A percentile compares a stretch with the other conserved stretches of the same genome.
Evolutionary conservation across 1,140 invertebrate species (phyloP).

Genomic region (Brachionus plicatilis): DNA sequence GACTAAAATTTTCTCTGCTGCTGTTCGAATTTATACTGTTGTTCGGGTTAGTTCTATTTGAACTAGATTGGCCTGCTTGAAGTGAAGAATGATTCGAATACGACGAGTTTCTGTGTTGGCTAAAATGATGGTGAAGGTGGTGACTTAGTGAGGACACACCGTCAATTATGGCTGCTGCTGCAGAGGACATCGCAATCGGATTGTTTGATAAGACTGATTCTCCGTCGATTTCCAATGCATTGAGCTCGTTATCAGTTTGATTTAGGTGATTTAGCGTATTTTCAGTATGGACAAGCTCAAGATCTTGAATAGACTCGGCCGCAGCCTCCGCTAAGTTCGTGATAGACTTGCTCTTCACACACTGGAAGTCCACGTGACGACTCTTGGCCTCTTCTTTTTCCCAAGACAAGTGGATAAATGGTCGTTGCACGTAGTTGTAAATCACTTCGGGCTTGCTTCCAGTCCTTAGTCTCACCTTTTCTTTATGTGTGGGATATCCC

Average conservation of each 20-base stretch:
- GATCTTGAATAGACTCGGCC: slow-evolving; percentile 36
- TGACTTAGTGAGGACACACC: slow-evolving; percentile 20
- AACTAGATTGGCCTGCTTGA: not conserved
- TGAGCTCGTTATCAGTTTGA: slow-evolving; percentile 22
- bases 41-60: not conserved
- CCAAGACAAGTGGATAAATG: slow-evolving; percentile 99
- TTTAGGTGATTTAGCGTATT: slow-evolving; percentile 1
- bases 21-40: not conserved
- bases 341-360: slow-evolving; percentile 56
- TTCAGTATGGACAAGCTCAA: slow-evolving; percentile 30
- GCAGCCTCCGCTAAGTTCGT: slow-evolving; percentile 52
- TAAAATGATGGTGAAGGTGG: slow-evolving; percentile 17
- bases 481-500: slow-evolving; percentile 96
- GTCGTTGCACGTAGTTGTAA: slow-evolving; percentile 98
- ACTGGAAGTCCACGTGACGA: slow-evolving; percentile 91
- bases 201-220: slow-evolving; percentile 20
- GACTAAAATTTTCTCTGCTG: slow-evolving; percentile 9
- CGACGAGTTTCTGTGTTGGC: slow-evolving; percentile 16
- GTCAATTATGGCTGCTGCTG: slow-evolving; percentile 31
- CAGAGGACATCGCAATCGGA: not conserved
- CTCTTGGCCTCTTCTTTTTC: slow-evolving; percentile 87
- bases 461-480: slow-evolving; percentile 76
- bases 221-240: slow-evolving; percentile 4
- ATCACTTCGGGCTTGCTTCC: slow-evolving; percentile 74
- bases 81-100: not conserved